Evolutionary conservation across 1,140 invertebrate species (phyloP), one percentile per base, ranked within the genome.

Genomic region (Cyphomyrmex costatus): DNA sequence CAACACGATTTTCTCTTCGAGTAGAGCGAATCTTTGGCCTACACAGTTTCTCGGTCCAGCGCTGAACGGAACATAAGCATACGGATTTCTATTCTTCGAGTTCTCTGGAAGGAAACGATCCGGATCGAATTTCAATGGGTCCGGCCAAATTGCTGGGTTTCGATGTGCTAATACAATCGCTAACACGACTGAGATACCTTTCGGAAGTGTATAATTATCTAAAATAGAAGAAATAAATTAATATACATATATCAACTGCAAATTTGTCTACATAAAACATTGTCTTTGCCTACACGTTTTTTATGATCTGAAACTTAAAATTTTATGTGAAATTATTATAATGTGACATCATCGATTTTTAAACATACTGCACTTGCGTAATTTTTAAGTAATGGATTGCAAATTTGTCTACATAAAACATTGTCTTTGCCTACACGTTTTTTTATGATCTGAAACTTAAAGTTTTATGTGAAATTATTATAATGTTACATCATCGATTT

Each of bases 101-200:
- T 96, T 96, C 86, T 96, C 96, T 0, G 96, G 96, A 16, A 96
- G 92, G 93, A 98, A 91, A 27, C 91, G 77, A 65, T 91, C 89
- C 0, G 91, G 91, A 98, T 89, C 95, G 89, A 98, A 98, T 3
- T 93, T 95, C 46, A 97, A 94, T 0, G 98, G 98, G 91, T 98
- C 96, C 53, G 97, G 96, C 91, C 96, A 98, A 46, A 89, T 42
- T 10, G 86, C 33, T 1, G 91, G 82, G 70, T 91, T 77, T 10
- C 74, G 85, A 86, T 98, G 97, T 80, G 97, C 93, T 63, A 96
- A 94, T 27, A 95, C 95, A 14, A 96, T 95, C 24, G 95, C 90
- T 0, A 97, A 78, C 0, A 93, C 51, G 0, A 96, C 80, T 0
- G 92, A 91, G 12, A 94, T 94, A 12, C 94, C 95, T 56, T 93